Base-by-base conservation (phyloP, 2,797 vertebrate species). In the Cryptoprocta ferox region DNA sequence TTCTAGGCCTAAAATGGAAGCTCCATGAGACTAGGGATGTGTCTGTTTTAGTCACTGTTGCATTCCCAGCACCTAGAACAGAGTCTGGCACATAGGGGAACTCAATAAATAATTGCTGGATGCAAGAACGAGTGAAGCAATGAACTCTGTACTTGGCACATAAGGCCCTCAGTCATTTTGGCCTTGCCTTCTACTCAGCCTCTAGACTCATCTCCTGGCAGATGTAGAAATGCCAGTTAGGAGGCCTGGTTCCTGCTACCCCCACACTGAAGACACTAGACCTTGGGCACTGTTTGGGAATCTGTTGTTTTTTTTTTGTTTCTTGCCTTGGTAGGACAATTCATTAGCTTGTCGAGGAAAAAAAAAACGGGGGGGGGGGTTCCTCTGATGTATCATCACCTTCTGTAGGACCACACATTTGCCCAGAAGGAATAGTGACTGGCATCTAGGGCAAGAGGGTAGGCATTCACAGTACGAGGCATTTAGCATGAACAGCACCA, bases 371-470 rank as follows among this genome's bases (percentile, higher is more conserved):
- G 48, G 56, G 39, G 26, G 28, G 71, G 45, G 48, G 14, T 18
- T 65, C 35, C 39, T 71, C 50, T 82, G 28, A 32, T 8, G 37
- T 50, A 61, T 42, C 28, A 30, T 28, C 39, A 14, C 28, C 32
- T 76, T 37, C 30, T 12, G 2, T 28, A 59, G 66, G 59, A 59
- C 26, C 37, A 14, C 10, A 9, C 0, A 0, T 61, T 68, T 61
- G 59, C 32, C 19, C n/a, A 73, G 73, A 32, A 80, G 65, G 56
- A 48, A 21, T 10, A 66, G 76, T 0, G 4, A 19, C 13, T 32
- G 80, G 21, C 3, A 45, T 71, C 63, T 13, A 11, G n/a, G 70
- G 48, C 32, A 24, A 35, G 76, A 66, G 26, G 61, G 35, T 3
- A 5, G 70, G n/a, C 5, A 11, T 65, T 63, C 53, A 45, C 19